A percentile compares a stretch with the other conserved stretches of the same genome.
phyloP scores from a whole-genome alignment of 2,888 invertebrate genomes.

The Amblyteles armatorius region DNA sequence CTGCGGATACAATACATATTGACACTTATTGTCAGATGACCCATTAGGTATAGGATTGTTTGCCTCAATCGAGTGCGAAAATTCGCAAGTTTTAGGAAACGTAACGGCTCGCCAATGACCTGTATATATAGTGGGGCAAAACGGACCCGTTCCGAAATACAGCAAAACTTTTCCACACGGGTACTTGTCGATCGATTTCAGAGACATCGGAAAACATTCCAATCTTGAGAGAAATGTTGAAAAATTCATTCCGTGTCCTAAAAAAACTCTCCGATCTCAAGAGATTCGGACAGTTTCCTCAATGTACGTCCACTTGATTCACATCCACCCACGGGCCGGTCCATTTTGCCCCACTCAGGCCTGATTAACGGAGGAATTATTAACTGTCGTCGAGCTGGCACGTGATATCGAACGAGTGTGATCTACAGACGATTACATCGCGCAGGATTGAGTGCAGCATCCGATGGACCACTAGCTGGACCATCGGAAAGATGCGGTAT shows the following conservation, averaged over 20 bases:
- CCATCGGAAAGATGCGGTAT: not conserved
- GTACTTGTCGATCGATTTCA: too few species aligned
- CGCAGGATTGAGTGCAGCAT: not conserved
- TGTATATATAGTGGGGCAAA: not conserved
- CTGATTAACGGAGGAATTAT: not conserved
- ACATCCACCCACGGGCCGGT: not conserved
- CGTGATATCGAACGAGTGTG: not conserved
- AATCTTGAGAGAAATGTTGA: too few species aligned
- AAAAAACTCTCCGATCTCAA: not conserved
- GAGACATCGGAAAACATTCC: too few species aligned
- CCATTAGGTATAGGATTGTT: slow-evolving; percentile 1
- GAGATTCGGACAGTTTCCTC: not conserved
- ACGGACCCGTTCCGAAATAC: too few species aligned
- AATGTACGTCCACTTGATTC: not conserved
- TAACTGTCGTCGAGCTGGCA: not conserved
- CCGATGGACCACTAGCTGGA: not conserved
- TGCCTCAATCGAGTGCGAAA: not conserved
- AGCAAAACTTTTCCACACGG: too few species aligned
- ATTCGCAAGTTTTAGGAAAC: slow-evolving; percentile 3
- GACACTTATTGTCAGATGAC: slow-evolving; percentile 1
- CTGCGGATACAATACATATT: slow-evolving; percentile 15
- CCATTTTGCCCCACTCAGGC: not conserved
- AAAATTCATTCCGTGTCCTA: too few species aligned
- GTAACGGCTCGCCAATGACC: not conserved
- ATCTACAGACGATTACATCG: not conserved